Evolutionary conservation across 2,888 invertebrate species (phyloP).

Genomic region (Drosophila birchii): DNA sequence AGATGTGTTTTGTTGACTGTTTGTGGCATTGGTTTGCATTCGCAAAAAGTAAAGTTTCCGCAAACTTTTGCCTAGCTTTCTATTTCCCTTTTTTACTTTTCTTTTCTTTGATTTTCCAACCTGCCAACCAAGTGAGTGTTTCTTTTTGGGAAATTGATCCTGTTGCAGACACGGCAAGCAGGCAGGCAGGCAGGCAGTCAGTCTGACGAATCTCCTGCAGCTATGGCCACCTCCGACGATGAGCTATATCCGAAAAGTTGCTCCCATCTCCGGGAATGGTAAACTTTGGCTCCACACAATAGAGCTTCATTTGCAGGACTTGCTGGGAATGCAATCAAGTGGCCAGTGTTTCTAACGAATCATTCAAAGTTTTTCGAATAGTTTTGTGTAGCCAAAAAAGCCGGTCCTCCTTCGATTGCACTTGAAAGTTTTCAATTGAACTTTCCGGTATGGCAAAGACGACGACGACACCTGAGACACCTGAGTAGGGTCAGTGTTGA

Average conservation of each 20-base stretch:
- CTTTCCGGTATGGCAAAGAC: slow-evolving; percentile 53
- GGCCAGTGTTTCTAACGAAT: slow-evolving; percentile 44
- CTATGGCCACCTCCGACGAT: slow-evolving; percentile 1
- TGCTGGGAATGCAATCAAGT: slow-evolving; percentile 20
- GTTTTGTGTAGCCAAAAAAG: neutral
- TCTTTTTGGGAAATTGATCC: slow-evolving; percentile 17
- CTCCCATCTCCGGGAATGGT: neutral
- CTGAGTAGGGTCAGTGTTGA: slow-evolving; percentile 49
- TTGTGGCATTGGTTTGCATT: slow-evolving; percentile 35
- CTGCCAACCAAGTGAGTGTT: slow-evolving; percentile 1
- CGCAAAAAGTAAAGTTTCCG: slow-evolving; percentile 13
- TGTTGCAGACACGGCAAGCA: slow-evolving; percentile 2
- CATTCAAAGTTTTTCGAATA: slow-evolving; percentile 32
- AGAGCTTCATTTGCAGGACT: slow-evolving; percentile 34
- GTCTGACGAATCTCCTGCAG: slow-evolving; percentile 7
- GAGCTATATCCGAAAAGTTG: slow-evolving; percentile 31
- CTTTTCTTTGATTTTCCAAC: neutral
- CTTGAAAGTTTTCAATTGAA: slow-evolving; percentile 73
- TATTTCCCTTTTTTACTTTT: neutral
- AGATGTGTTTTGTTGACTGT: slow-evolving; percentile 23
- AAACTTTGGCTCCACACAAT: slow-evolving; percentile 39
- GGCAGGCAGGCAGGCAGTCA: neutral
- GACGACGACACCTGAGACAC: slow-evolving; percentile 38
- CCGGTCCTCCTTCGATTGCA: slow-evolving; percentile 53
- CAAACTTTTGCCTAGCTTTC: slow-evolving; percentile 25